Base-by-base conservation (phyloP, 2,797 vertebrate species). In the Echiichthys vipera region DNA sequence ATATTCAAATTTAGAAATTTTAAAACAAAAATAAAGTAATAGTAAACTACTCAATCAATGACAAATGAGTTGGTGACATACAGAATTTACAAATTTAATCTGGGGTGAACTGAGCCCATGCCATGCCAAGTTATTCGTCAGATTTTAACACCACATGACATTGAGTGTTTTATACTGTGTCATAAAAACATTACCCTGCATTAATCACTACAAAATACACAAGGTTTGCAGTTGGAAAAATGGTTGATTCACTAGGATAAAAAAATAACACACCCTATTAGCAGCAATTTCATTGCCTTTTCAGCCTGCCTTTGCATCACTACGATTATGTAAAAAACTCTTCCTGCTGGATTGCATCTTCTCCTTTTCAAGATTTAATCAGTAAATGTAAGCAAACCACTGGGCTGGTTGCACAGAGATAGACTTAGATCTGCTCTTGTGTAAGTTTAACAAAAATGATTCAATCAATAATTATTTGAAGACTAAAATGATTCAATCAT, bases 71-170 rank as follows among this genome's bases (percentile, higher is more conserved):
- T 58, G 12, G 10, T 39, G 30, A 13, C 34, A 30, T 22, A 30
- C 9, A 36, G 5, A 17, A 54, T 32, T 61, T 53, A n/a, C 10
- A 66, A 24, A 22, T 66, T 17, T 61, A 54, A 76, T 62, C 20
- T 40, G 20, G 49, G n/a, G 27, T 72, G 59, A 81, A 55, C 66
- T 71, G 69, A 83, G 54, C 69, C 56, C 71, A 68, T 34, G 18
- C 56, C 71, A 68, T 34, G 18, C 34, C 39, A 45, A 32, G 18
- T 68, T 29, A 67, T 47, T 37, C 15, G 18, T 63, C 10, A 57
- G 36, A 71, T 24, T 43, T 37, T n/a, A 30, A 58, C 40, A 77
- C 17, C 25, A 74, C 43, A 37, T 32, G 5, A 58, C 18, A 29
- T 13, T 6, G 8, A 65, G 29, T n/a, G 32, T 49, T 65, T 40